Percentiles rank a stretch among this genome's conserved stretches.
phyloP scores from a whole-genome alignment of 1,140 invertebrate species.

The Sycophila sp. region DNA sequence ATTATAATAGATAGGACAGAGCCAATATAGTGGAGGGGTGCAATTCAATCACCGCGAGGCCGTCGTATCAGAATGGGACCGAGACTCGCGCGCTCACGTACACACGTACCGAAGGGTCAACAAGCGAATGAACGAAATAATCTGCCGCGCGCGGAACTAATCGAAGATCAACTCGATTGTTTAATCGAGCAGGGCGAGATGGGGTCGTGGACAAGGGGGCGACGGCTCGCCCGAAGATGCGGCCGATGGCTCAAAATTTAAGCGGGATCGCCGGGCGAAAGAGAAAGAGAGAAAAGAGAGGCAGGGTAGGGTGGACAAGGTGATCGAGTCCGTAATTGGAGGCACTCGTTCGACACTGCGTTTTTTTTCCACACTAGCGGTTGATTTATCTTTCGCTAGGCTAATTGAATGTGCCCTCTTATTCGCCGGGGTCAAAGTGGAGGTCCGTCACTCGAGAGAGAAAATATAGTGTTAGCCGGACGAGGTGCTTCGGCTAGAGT shows the following conservation, averaged over 20 bases:
- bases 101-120: slow-evolving; percentile 14
- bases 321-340: no score
- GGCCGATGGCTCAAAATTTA: not conserved
- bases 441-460: no score
- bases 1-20: slow-evolving; percentile 8
- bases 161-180: slow-evolving; percentile 23
- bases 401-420: no score
- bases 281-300: not conserved
- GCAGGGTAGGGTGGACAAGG: no score
- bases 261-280: no score
- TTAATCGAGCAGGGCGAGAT: slow-evolving; percentile 1
- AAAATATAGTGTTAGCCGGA: no score
- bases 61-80: no score
- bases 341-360: no score
- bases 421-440: no score
- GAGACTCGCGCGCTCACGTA: not conserved
- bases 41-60: slow-evolving; percentile 20
- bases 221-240: not conserved
- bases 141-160: not conserved
- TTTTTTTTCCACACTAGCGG: no score
- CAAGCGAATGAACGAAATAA: not conserved
- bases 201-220: not conserved
- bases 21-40: not conserved
- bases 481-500: no score
- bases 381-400: no score